Conservation (phyloP, 2,888 invertebrate genomes). For the Tetragonisca angustula region DNA sequence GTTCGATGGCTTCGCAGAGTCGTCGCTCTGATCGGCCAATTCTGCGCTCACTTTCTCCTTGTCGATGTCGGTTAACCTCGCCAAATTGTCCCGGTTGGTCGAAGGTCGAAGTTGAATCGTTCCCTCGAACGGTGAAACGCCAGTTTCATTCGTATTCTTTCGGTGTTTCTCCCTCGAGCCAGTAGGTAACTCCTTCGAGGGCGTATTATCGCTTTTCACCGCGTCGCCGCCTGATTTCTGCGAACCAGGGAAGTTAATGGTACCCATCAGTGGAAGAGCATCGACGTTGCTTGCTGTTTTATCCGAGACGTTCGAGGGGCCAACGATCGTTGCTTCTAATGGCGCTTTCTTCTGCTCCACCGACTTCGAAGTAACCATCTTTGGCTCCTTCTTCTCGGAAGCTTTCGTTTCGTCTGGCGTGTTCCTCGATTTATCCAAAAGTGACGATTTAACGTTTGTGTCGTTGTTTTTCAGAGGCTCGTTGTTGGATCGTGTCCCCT, state of each 20-base stretch:
- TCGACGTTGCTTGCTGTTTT: neutral
- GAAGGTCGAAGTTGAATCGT: slow-evolving; percentile 6
- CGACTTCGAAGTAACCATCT: neutral
- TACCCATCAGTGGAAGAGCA: neutral
- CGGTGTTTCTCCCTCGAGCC: neutral
- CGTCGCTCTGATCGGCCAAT: neutral
- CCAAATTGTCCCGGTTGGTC: neutral
- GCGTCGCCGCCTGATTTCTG: neutral
- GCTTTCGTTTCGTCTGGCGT: neutral
- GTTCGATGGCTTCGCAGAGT: neutral
- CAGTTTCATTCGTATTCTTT: neutral
- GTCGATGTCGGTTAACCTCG: too few relatives aligned
- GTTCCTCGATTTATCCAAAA: neutral
- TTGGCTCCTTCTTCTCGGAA: neutral
- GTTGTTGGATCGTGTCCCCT: neutral
- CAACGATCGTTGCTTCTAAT: neutral
- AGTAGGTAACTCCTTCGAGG: neutral
- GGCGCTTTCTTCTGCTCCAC: neutral
- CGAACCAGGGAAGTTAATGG: neutral
- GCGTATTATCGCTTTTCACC: neutral
- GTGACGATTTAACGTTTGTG: neutral
- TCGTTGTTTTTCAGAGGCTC: neutral
- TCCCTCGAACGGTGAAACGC: slow-evolving; percentile 5
- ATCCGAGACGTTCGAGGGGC: neutral
- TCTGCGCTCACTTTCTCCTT: neutral